A percentile compares a stretch with the other conserved stretches of the same genome.
Evolutionary conservation across 2,888 invertebrate species (phyloP).

Genomic region (Sclerodermus sp.): DNA sequence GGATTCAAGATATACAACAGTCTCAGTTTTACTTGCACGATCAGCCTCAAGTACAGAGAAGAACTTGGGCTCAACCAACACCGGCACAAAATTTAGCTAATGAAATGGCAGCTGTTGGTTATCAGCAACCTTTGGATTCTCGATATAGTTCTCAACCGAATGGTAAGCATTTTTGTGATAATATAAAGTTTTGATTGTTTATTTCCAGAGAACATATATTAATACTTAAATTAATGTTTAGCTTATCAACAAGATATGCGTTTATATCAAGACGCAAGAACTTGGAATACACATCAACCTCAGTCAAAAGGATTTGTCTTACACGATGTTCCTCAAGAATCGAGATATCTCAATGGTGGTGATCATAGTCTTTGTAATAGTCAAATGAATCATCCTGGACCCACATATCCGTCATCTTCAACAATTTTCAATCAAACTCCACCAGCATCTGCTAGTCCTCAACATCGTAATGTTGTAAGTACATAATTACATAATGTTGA

Average conservation of each 20-base stretch:
- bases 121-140: slow-evolving; percentile 48
- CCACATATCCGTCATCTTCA: slow-evolving; percentile 58
- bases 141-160: slow-evolving; percentile 45
- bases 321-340: slow-evolving; percentile 60
- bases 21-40: slow-evolving; percentile 80
- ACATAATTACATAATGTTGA: not conserved
- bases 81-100: slow-evolving; percentile 55
- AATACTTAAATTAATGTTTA: slow-evolving; percentile 10
- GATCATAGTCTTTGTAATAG: slow-evolving; percentile 62
- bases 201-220: not conserved
- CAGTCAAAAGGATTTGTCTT: slow-evolving; percentile 68
- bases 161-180: slow-evolving; percentile 31
- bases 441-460: slow-evolving; percentile 67
- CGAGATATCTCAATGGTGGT: slow-evolving; percentile 69
- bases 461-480: slow-evolving; percentile 62
- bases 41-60: slow-evolving; percentile 59
- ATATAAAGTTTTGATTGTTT: not conserved
- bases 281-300: slow-evolving; percentile 52
- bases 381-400: slow-evolving; percentile 61
- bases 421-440: slow-evolving; percentile 59
- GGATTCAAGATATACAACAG: slow-evolving; percentile 54
- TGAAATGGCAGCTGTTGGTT: slow-evolving; percentile 51
- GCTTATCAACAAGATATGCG: slow-evolving; percentile 52
- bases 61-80: slow-evolving; percentile 60
- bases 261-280: slow-evolving; percentile 51